phyloP scores from a whole-genome alignment of 2,888 invertebrate genomes.

The Phymatocera aterrima region DNA sequence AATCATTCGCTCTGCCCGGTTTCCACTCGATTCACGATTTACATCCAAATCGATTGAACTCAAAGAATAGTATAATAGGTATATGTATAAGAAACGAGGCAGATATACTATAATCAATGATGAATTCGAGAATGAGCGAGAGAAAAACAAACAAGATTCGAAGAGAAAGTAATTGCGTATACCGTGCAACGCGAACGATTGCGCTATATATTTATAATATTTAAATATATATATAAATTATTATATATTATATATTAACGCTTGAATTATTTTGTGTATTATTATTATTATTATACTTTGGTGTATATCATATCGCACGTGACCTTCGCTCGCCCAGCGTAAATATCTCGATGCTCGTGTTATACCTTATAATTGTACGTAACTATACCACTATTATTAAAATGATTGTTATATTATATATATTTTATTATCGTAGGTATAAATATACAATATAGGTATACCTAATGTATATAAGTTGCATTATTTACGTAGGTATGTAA shows the following conservation, averaged over 20 bases:
- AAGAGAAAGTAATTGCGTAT: background rate
- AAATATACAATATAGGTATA: no score
- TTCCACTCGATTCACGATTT: background rate
- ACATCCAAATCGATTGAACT: background rate
- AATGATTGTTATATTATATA: conserved; percentile 10
- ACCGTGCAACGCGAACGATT: conserved; percentile 1
- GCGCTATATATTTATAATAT: background rate
- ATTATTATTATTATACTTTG: no score
- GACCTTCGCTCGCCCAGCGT: conserved; percentile 42
- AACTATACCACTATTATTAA: conserved; percentile 17
- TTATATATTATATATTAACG: background rate
- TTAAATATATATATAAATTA: background rate
- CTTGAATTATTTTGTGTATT: conserved; percentile 36
- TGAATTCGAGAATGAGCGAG: no score
- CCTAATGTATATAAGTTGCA: no score
- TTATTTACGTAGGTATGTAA: no score
- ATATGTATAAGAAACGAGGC: background rate
- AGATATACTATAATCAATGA: background rate
- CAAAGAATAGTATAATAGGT: background rate
- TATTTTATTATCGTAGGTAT: no score
- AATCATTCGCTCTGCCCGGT: background rate
- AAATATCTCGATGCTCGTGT: conserved; percentile 25
- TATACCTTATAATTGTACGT: background rate
- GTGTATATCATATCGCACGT: conserved; percentile 43
- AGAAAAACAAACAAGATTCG: background rate